phyloP scores from a whole-genome alignment of 2,113 vertebrate species.

The Muntiacus muntjak region DNA sequence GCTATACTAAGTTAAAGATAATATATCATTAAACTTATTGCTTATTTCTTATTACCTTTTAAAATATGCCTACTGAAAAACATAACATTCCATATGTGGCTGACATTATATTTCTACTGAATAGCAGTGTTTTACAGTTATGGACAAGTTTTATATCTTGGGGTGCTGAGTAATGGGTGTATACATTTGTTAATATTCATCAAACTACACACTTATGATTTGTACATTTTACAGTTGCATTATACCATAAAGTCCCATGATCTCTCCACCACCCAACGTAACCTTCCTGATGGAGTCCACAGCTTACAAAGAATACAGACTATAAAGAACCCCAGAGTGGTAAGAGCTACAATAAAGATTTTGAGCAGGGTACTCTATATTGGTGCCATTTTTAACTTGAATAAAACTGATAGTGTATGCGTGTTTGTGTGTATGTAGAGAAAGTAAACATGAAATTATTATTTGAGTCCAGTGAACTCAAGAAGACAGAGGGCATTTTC shows the following conservation, averaged over 20 bases:
- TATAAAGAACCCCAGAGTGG: background rate
- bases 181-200: background rate
- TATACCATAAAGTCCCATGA: conserved; percentile 8
- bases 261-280: background rate
- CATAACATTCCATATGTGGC: background rate
- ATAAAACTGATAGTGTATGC: background rate
- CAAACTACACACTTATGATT: background rate
- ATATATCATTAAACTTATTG: background rate
- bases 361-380: background rate
- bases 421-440: background rate
- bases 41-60: background rate
- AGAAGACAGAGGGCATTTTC: background rate
- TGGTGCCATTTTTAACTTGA: background rate
- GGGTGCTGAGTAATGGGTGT: background rate
- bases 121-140: background rate
- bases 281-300: background rate
- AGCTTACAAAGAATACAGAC: background rate
- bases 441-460: background rate
- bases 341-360: background rate
- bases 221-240: background rate
- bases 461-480: background rate
- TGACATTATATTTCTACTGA: background rate
- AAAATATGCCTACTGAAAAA: background rate
- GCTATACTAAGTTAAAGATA: background rate
- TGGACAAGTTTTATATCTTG: background rate